Base-by-base conservation (phyloP, 2,113 vertebrate genomes). In the Brachirus orientalis region DNA sequence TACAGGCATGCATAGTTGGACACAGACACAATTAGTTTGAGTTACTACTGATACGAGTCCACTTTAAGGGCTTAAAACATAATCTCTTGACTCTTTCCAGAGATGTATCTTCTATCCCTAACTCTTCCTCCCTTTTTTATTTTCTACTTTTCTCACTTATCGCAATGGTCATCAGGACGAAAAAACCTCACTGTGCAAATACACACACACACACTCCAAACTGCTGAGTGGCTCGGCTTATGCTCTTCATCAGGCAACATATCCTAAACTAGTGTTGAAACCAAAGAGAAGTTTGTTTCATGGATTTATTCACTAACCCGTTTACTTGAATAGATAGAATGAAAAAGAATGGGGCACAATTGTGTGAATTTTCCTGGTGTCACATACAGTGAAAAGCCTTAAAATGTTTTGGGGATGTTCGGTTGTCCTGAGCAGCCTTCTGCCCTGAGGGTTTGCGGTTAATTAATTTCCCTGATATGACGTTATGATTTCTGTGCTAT, bases 61-160 rank as follows among this genome's bases (percentile, higher is more conserved):
- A 86, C 84, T 85, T 79, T 84, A 62, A 89, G 63, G 89, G 72
- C 40, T 72, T 63, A 80, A 82, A 86, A 75, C 62, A 88, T 93
- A 90, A 94, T 92, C 89, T 92, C 92, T 85, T 78, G 85, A 80
- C 89, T 88, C 80, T 80, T 85, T 90, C 82, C 46, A 74, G 82
- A 71, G 84, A 79, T 70, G 59, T 66, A 71, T 86, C 84, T 65
- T 67, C 53, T 66, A 19, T 60, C 51, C 46, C 45, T 72, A 66
- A 86, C 85, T 86, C 81, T 72, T 75, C 68, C 65, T 82, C 82
- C 86, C 69, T 77, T 36, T 73, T 37, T 59, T 88, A 72, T 75
- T 85, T 86, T 86, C 58, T 80, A 87, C 72, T 75, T 79, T 83
- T 88, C 85, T 87, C 80, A 69, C 77, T 81, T 90, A 88, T 84